phyloP scores from a whole-genome alignment of 2,888 invertebrate genomes.

The Campopleginae sp. region DNA sequence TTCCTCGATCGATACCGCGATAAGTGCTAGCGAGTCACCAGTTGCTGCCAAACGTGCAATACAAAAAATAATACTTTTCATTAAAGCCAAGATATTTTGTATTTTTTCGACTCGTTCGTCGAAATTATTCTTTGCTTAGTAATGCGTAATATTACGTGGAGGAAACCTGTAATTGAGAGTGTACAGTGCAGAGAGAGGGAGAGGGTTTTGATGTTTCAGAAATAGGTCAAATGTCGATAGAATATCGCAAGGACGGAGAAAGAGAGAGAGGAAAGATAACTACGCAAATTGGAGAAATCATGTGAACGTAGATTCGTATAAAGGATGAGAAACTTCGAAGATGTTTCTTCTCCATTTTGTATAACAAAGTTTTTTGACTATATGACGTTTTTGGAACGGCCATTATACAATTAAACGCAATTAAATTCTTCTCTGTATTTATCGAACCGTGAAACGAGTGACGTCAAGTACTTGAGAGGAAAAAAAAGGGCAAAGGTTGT shows the following conservation, averaged over 20 bases:
- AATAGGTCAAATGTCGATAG: conserved; percentile 62
- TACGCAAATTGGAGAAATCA: conserved; percentile 32
- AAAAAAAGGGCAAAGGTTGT: background rate
- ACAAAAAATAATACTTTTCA: conserved; percentile 33
- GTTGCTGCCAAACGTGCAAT: conserved; percentile 68
- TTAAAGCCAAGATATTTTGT: background rate
- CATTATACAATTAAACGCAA: background rate
- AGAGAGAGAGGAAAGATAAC: conserved; percentile 26
- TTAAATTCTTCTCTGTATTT: background rate
- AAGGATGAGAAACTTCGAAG: background rate
- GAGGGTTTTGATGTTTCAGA: conserved; percentile 14
- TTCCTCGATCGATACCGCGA: conserved; percentile 70
- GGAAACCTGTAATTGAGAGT: conserved; percentile 1
- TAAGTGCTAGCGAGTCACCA: conserved; percentile 67
- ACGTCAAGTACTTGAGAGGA: background rate
- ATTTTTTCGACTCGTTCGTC: background rate
- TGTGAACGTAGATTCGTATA: conserved; percentile 3
- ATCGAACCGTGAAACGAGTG: conserved; percentile 1
- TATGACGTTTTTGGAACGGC: background rate
- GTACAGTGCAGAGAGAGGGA: background rate
- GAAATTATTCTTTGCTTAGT: background rate
- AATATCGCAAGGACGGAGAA: conserved; percentile 56
- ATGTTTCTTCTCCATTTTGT: conserved; percentile 13
- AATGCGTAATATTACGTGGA: background rate
- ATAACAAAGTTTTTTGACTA: background rate